phyloP scores from a whole-genome alignment of 2,888 invertebrate species.

The Amblyjoppa fuscipennis region DNA sequence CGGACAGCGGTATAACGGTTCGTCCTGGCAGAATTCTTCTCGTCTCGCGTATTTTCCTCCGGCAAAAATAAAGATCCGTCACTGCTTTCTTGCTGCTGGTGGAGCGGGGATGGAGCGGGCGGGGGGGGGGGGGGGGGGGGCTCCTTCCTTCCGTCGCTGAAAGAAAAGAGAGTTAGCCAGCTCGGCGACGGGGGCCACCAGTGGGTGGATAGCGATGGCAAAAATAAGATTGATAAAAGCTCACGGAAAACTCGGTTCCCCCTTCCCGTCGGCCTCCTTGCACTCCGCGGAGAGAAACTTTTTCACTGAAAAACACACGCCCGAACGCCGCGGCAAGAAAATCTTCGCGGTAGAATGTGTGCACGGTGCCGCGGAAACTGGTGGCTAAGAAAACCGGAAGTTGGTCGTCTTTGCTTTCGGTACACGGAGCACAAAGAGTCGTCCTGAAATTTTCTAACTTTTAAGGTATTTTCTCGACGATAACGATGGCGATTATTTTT shows the following conservation, averaged over 20 bases:
- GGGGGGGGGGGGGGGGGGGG: not conserved
- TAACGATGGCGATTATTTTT: not conserved
- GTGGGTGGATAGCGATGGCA: conserved; percentile 63
- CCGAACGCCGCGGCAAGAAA: conserved; percentile 33
- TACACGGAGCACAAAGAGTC: not conserved
- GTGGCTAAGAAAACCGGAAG: conserved; percentile 50
- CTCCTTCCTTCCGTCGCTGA: conserved; percentile 69
- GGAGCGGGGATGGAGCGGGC: not conserved
- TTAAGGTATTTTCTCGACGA: not conserved
- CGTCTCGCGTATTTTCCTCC: conserved; percentile 77
- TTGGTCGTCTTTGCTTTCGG: conserved; percentile 13
- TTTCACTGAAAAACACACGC: conserved; percentile 64
- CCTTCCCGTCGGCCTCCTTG: not conserved
- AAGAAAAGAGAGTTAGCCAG: conserved; percentile 38
- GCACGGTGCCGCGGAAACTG: conserved; percentile 59
- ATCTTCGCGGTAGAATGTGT: conserved; percentile 67
- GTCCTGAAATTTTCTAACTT: not conserved
- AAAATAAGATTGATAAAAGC: conserved; percentile 74
- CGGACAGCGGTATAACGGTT: conserved; percentile 76
- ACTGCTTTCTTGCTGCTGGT: conserved; percentile 61
- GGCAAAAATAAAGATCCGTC: conserved; percentile 77
- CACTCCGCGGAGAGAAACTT: conserved; percentile 51
- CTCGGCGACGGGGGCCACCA: conserved; percentile 29
- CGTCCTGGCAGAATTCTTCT: conserved; percentile 77
- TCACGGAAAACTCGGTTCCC: conserved; percentile 63